Evolutionary conservation across 2,888 invertebrate species (phyloP).

Genomic region (Blera fallax): DNA sequence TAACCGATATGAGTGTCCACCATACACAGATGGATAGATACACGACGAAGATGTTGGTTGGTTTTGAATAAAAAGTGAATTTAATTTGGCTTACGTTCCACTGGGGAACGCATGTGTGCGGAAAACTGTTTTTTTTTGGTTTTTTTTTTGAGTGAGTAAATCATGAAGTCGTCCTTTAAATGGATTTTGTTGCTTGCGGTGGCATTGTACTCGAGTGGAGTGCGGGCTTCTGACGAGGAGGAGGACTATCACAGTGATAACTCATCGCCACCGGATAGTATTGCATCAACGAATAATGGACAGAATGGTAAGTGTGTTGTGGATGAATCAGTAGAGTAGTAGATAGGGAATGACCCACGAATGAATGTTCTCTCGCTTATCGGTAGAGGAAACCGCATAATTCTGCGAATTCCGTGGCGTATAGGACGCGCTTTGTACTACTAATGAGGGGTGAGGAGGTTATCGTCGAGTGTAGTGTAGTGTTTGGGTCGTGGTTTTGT

Average conservation of each 20-base stretch:
- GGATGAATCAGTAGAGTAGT: neutral
- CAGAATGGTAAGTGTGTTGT: constrained; percentile 45
- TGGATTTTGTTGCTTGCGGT: constrained; percentile 51
- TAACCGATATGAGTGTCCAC: constrained; percentile 64
- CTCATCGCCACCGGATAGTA: constrained; percentile 62
- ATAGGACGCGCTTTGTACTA: neutral
- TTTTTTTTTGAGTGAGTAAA: neutral
- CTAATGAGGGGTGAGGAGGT: constrained; percentile 47
- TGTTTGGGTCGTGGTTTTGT: neutral
- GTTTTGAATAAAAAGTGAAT: constrained; percentile 53
- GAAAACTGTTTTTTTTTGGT: neutral
- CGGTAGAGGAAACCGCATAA: constrained; percentile 30
- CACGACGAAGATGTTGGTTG: constrained; percentile 22
- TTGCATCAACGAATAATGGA: constrained; percentile 41
- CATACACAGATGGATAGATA: no score
- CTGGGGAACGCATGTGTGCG: neutral
- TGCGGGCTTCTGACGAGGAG: constrained; percentile 41
- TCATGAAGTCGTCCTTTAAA: constrained; percentile 59
- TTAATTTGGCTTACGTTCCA: constrained; percentile 49
- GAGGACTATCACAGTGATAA: constrained; percentile 69
- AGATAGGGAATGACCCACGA: constrained; percentile 15
- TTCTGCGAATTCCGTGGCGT: constrained; percentile 8
- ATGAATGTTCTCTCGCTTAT: constrained; percentile 3
- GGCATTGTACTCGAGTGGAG: constrained; percentile 13
- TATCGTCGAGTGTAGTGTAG: constrained; percentile 26